These are phyloP conservation scores for Allolobophora icterica DNA, from an alignment of 2,888 invertebrate species.

Conservation along the genomic window DNA sequence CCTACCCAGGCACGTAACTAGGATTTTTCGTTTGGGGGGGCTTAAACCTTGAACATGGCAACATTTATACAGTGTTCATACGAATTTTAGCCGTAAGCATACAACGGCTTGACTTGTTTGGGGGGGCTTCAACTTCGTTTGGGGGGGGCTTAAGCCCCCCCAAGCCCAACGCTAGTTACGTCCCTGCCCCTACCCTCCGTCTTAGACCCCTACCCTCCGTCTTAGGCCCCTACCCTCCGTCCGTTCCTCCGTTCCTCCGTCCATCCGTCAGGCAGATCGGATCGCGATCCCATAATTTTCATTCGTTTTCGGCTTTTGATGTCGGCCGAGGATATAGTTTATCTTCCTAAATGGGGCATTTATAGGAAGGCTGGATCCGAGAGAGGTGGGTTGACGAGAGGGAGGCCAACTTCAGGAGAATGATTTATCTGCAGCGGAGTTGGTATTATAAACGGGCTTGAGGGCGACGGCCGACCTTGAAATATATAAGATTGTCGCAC, in stretches of 20 bases:
- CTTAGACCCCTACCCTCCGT: neutral
- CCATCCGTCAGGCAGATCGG: neutral
- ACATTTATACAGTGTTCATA: too few species aligned
- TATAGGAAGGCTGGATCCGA: neutral
- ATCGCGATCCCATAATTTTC: neutral
- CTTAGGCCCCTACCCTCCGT: neutral
- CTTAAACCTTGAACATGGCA: too few species aligned
- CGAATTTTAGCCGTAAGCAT: too few species aligned
- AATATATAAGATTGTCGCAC: neutral
- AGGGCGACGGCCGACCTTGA: neutral
- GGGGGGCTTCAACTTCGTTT: too few species aligned
- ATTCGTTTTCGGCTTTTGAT: slow-evolving; percentile 8
- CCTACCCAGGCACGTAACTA: too few species aligned
- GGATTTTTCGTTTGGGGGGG: too few species aligned
- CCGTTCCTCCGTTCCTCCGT: neutral
- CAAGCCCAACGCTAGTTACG: too few species aligned
- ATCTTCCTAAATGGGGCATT: neutral
- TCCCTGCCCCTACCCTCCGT: neutral
- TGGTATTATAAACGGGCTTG: neutral
- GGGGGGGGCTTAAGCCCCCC: too few species aligned
- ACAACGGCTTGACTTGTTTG: too few species aligned
- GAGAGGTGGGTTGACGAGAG: neutral
- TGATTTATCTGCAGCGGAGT: neutral
- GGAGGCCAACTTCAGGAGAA: neutral
- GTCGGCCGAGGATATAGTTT: neutral